These are phyloP conservation scores for Formica aserva DNA, from an alignment of 2,888 invertebrate species.

Conservation along the genomic window DNA sequence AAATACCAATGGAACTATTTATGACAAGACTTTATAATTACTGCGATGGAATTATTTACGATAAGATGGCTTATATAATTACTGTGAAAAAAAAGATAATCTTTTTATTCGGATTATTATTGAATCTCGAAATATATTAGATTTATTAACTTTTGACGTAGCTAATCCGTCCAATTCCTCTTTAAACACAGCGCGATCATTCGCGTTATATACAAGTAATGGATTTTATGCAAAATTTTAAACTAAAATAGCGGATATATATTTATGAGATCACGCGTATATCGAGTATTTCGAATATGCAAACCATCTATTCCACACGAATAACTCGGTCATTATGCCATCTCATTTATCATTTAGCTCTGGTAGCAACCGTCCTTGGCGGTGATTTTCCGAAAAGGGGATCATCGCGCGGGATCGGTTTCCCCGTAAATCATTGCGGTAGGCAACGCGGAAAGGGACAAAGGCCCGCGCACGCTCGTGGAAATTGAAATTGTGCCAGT, in stretches of 20 bases:
- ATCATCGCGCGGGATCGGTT: constrained; percentile 63
- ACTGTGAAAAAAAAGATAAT: background rate
- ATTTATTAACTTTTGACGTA: too few species aligned
- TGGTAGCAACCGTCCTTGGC: constrained; percentile 31
- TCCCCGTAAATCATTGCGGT: constrained; percentile 63
- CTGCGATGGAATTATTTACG: too few species aligned
- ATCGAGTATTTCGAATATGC: constrained; percentile 18
- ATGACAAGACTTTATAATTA: too few species aligned
- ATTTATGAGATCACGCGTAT: constrained; percentile 34
- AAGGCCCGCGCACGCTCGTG: constrained; percentile 44
- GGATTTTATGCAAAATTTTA: constrained; percentile 10
- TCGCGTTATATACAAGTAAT: background rate
- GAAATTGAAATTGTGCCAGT: constrained; percentile 54
- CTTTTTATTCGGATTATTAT: background rate
- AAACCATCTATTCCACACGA: background rate
- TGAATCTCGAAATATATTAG: too few species aligned
- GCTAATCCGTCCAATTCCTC: too few species aligned
- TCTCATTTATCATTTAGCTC: constrained; percentile 31
- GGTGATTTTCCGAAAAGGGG: constrained; percentile 60
- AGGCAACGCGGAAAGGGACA: constrained; percentile 1
- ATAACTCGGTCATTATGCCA: constrained; percentile 30
- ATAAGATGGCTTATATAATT: background rate
- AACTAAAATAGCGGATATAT: constrained; percentile 9
- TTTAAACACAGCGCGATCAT: background rate
- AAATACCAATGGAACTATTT: background rate